phyloP scores from a whole-genome alignment of 2,888 invertebrate genomes.

The Agrotis segetum region DNA sequence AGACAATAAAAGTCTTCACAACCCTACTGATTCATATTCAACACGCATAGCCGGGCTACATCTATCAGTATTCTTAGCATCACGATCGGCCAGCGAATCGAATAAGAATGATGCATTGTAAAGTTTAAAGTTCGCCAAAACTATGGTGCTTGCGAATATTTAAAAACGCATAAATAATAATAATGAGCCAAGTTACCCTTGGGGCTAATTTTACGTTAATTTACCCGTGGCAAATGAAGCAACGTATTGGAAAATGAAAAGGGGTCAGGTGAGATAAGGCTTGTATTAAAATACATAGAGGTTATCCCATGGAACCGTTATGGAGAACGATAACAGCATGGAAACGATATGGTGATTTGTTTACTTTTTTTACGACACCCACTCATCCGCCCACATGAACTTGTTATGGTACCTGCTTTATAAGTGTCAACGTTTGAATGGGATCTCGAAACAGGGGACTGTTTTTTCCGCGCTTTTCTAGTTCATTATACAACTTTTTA shows the following conservation, averaged over 20 bases:
- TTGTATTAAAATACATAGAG: slow-evolving; percentile 70
- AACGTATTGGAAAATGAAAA: slow-evolving; percentile 82
- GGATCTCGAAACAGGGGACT: slow-evolving; percentile 59
- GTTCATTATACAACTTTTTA: slow-evolving; percentile 33
- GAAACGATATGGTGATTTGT: slow-evolving; percentile 70
- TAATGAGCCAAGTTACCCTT: slow-evolving; percentile 68
- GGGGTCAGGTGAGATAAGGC: slow-evolving; percentile 71
- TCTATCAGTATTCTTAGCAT: slow-evolving; percentile 83
- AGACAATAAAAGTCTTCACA: slow-evolving; percentile 61
- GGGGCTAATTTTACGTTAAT: slow-evolving; percentile 70
- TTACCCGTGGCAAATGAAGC: slow-evolving; percentile 74
- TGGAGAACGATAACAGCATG: slow-evolving; percentile 51
- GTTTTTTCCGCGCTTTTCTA: slow-evolving; percentile 48
- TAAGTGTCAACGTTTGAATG: slow-evolving; percentile 78
- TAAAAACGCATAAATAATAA: slow-evolving; percentile 66
- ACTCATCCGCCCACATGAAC: slow-evolving; percentile 78
- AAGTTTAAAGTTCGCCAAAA: slow-evolving; percentile 82
- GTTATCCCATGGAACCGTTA: slow-evolving; percentile 57
- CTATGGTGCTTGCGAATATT: slow-evolving; percentile 75
- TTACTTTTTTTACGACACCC: slow-evolving; percentile 78
- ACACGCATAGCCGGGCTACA: slow-evolving; percentile 69
- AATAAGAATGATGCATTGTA: slow-evolving; percentile 85
- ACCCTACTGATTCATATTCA: slow-evolving; percentile 58
- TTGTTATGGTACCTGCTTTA: slow-evolving; percentile 75
- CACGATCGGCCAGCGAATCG: slow-evolving; percentile 71